phyloP scores from a whole-genome alignment of 2,797 vertebrate genomes.

The Enteromius thamalakanensis region DNA sequence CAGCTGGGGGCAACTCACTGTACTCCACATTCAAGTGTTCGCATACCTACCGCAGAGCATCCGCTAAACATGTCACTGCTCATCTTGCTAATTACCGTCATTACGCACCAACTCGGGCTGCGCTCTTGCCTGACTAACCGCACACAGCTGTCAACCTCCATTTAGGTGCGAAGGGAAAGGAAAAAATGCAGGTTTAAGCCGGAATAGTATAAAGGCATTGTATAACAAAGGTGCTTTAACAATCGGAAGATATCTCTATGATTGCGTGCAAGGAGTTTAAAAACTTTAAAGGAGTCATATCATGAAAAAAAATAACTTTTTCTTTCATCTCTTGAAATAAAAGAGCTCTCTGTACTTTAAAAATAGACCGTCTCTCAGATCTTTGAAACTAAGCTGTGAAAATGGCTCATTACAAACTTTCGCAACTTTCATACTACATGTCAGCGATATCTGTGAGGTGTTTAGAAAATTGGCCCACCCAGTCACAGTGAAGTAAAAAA shows the following conservation, averaged over 20 bases:
- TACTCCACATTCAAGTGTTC: constrained; percentile 49
- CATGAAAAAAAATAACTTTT: neutral
- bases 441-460: neutral
- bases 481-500: neutral
- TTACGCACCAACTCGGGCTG: constrained; percentile 56
- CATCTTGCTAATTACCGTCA: constrained; percentile 66
- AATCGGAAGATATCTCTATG: neutral
- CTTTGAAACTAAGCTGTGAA: constrained; percentile 14
- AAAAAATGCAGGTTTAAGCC: constrained; percentile 36
- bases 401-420: constrained; percentile 18
- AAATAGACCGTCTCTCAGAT: neutral
- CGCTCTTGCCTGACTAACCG: constrained; percentile 43
- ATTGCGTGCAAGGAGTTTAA: neutral
- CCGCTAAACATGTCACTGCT: constrained; percentile 61
- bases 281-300: neutral
- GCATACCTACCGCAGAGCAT: constrained; percentile 46
- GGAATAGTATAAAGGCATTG: neutral
- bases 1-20: constrained; percentile 45
- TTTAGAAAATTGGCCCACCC: constrained; percentile 10
- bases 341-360: neutral
- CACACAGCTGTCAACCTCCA: constrained; percentile 61
- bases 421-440: neutral
- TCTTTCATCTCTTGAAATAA: neutral
- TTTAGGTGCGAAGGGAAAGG: constrained; percentile 53
- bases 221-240: neutral